phyloP scores from a whole-genome alignment of 1,140 invertebrate genomes.

The Nautilus pompilius region DNA sequence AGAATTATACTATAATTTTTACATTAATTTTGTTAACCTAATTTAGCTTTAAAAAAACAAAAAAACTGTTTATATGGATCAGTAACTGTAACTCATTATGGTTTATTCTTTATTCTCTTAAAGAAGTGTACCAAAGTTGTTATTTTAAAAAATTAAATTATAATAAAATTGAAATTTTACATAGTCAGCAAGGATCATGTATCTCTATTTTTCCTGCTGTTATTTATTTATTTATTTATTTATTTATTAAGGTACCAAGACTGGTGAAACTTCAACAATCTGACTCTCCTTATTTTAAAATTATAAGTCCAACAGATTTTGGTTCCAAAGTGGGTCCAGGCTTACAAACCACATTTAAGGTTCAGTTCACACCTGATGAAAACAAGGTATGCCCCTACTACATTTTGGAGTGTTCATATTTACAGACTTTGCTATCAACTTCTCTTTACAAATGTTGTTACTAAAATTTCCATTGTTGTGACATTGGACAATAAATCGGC shows the following conservation, averaged over 20 bases:
- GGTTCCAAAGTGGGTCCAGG: conserved; percentile 56
- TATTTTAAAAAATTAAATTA: background rate
- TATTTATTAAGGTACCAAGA: conserved; percentile 48
- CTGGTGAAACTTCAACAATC: conserved; percentile 53
- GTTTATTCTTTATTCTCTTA: background rate
- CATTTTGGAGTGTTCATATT: background rate
- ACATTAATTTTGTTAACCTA: background rate
- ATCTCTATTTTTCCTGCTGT: background rate
- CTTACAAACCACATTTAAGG: conserved; percentile 50
- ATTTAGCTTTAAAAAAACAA: background rate
- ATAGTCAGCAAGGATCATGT: background rate
- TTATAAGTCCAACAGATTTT: conserved; percentile 51
- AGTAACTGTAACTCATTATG: background rate
- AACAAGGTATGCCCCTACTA: conserved; percentile 38
- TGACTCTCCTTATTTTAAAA: conserved; percentile 56
- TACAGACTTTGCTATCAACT: background rate
- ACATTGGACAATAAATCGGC: too few species aligned
- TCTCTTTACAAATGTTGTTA: background rate
- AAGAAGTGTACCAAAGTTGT: background rate
- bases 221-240: background rate
- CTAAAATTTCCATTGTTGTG: background rate
- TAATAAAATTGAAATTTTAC: background rate
- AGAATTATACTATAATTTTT: background rate
- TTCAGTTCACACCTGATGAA: conserved; percentile 56
- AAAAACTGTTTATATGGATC: background rate